phyloP scores from a whole-genome alignment of 2,888 invertebrate genomes.

The Orthosia gracilis region DNA sequence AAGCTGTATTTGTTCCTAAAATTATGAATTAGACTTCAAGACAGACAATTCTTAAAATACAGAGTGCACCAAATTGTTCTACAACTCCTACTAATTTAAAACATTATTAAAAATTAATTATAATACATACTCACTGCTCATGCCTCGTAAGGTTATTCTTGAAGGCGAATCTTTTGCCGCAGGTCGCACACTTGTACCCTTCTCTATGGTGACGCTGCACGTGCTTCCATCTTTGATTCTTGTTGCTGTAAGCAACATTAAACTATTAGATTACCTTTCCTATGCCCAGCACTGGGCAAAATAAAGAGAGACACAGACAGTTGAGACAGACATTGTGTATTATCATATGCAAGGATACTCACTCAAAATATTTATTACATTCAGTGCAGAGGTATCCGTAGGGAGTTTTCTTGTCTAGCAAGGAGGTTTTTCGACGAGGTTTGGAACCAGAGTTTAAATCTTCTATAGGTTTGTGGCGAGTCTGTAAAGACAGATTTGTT shows the following conservation, averaged over 20 bases:
- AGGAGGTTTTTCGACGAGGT: slow-evolving; percentile 54
- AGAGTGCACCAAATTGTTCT: no score
- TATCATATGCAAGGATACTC: slow-evolving; percentile 63
- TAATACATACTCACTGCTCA: slow-evolving; percentile 73
- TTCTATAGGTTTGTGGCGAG: slow-evolving; percentile 43
- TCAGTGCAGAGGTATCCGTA: slow-evolving; percentile 75
- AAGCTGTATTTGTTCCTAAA: no score
- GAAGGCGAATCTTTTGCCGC: slow-evolving; percentile 80
- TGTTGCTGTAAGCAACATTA: slow-evolving; percentile 70
- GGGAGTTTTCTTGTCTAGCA: slow-evolving; percentile 67
- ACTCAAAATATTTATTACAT: slow-evolving; percentile 81
- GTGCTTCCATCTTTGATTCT: slow-evolving; percentile 81
- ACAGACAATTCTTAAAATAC: no score
- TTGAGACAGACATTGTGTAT: no score
- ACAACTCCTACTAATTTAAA: no score
- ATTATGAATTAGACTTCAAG: no score
- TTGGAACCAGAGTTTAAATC: slow-evolving; percentile 60
- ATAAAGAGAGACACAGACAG: no score
- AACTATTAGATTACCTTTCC: no score
- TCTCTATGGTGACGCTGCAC: slow-evolving; percentile 77
- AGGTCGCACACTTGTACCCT: slow-evolving; percentile 77
- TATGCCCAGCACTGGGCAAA: no score
- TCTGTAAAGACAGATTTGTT: slow-evolving; percentile 51
- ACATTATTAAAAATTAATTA: no score
- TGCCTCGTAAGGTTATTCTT: slow-evolving; percentile 78